Evolutionary conservation across 2,888 invertebrate species (phyloP), one percentile per base, ranked within the genome.

Genomic region (Caenorhabditis macrosperma): DNA sequence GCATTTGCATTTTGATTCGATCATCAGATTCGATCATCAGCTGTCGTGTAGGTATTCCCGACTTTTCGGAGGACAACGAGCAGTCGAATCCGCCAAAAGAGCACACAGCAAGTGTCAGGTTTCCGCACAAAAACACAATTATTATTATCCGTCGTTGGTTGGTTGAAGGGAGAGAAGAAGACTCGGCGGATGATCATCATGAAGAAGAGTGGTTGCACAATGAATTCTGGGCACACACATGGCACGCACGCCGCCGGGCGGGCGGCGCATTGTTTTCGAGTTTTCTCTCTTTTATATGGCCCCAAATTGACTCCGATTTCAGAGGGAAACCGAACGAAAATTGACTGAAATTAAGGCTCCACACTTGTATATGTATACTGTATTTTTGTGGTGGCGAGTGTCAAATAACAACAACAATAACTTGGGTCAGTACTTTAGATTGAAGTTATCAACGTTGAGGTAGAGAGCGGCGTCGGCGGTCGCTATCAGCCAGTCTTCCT

Each of bases 381-480:
- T 44, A 44, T 44, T 44, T 17, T 9, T 44, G 5, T 38, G 12
- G 38, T 35, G 26, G 12, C 26, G 7, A 52, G 7, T 4, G 10
- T 44, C 44, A 17, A 3, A 17, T 10, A 9, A 33, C 28, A 44
- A 20, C 38, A 46, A 48, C 22, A 54, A 33, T n/a, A 46, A 48
- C 12, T 15, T n/a, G 17, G 5, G 28, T 77, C 20, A 78, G 24
- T 81, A 81, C 2, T 63, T 41, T 35, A 81, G 12, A 24, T 81
- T 59, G 35, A 81, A 81, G 59, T 77, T 77, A 17, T 41, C 61
- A 6, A 74, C 50, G 28, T 54, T 63, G 60, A 78, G 15, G 30
- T 74, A 74, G 22, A 55, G 17, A n/a, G 64, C 46, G n/a, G 78
- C 78, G 41, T 81, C 81, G 9, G 50, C 72, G 6, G 46, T 78